Conservation (phyloP, 2,888 invertebrate genomes). For the Scaptomyza polygonia region DNA sequence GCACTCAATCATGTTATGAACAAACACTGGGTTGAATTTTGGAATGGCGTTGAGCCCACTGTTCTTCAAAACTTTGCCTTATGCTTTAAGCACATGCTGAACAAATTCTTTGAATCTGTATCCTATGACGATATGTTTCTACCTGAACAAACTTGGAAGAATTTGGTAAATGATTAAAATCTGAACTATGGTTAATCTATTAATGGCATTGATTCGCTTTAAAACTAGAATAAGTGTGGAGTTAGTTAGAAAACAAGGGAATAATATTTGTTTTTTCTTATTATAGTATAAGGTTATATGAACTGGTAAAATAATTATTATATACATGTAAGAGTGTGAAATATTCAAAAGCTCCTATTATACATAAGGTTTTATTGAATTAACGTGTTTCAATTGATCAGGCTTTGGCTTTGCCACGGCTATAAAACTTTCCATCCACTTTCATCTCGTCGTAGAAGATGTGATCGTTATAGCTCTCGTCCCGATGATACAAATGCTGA, state of each 20-base stretch:
- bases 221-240: too few relatives aligned
- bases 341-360: neutral
- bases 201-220: too few relatives aligned
- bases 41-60: constrained; percentile 53
- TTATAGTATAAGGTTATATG: too few relatives aligned
- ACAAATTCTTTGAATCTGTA: constrained; percentile 44
- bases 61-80: constrained; percentile 13
- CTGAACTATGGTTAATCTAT: too few relatives aligned
- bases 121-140: constrained; percentile 66
- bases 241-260: too few relatives aligned
- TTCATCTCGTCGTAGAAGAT: constrained; percentile 94
- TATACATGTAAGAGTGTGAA: neutral
- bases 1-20: constrained; percentile 43
- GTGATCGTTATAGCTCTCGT: constrained; percentile 93
- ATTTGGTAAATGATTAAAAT: neutral
- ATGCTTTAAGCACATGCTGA: constrained; percentile 37
- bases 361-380: neutral
- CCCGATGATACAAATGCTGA: constrained; percentile 93
- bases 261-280: too few relatives aligned
- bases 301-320: too few relatives aligned
- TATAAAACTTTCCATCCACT: constrained; percentile 91
- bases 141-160: constrained; percentile 1
- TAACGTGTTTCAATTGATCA: neutral
- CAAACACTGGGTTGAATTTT: constrained; percentile 61
- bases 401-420: constrained; percentile 85